A percentile compares a stretch with the other conserved stretches of the same genome.
These are phyloP conservation scores for Strigops habroptila DNA, from an alignment of 2,113 vertebrate species.

Conservation along the genomic window DNA sequence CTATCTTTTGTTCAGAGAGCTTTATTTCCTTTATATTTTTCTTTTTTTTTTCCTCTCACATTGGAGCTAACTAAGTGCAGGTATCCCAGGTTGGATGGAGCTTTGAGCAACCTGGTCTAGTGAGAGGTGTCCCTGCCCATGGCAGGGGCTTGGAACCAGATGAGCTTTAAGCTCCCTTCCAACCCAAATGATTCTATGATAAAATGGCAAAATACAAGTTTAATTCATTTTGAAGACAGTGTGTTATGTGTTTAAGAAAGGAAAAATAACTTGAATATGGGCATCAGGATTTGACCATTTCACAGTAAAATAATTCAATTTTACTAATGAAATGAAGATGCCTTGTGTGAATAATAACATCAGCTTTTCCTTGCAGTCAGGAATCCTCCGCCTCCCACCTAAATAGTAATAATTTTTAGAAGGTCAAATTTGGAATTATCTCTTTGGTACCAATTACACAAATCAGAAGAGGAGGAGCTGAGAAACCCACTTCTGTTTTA, in stretches of 20 bases:
- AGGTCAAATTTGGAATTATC: background rate
- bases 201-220: background rate
- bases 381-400: background rate
- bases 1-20: background rate
- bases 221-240: background rate
- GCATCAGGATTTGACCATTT: background rate
- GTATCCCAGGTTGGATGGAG: background rate
- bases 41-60: background rate
- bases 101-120: background rate
- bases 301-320: background rate
- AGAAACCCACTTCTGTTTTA: background rate
- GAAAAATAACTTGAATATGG: background rate
- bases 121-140: background rate
- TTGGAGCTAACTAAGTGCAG: background rate
- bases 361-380: background rate
- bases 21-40: background rate
- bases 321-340: background rate
- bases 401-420: background rate
- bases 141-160: background rate
- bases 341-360: background rate
- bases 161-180: background rate
- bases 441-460: background rate
- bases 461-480: background rate
- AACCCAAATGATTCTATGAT: background rate
- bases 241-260: fast-evolving